A percentile compares a stretch with the other conserved stretches of the same genome.
Evolutionary conservation across 2,113 vertebrate genomes (phyloP).

Genomic region (Oxyura jamaicensis): DNA sequence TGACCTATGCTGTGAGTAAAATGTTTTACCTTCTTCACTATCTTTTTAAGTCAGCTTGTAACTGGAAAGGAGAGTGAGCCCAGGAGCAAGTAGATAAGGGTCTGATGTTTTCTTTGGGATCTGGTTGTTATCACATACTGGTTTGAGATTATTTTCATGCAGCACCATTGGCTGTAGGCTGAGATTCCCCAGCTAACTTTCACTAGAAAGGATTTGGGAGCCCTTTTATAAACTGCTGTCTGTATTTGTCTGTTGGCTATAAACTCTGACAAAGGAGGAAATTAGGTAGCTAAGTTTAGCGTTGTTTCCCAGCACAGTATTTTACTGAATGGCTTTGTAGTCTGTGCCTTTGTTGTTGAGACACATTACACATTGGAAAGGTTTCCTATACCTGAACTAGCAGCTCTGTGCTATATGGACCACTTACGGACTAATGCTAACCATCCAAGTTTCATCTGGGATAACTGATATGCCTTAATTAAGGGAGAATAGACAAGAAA

Average conservation of each 20-base stretch:
- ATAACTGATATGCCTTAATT: neutral
- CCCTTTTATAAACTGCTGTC: neutral
- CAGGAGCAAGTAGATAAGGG: neutral
- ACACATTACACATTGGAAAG: accelerated
- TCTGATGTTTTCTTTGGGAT: neutral
- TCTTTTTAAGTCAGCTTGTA: neutral
- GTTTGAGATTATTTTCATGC: neutral
- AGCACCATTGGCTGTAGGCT: neutral
- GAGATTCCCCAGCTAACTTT: neutral
- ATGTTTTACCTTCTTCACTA: neutral
- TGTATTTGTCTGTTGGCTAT: neutral
- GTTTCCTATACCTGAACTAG: neutral
- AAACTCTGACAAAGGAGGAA: neutral
- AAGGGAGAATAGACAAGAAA: neutral
- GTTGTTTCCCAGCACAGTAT: neutral
- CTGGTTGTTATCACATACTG: neutral
- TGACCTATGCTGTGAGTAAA: neutral
- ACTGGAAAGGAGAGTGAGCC: neutral
- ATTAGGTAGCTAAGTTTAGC: neutral
- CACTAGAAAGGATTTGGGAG: neutral
- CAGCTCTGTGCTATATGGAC: neutral
- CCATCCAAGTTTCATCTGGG: neutral
- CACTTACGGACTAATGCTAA: neutral
- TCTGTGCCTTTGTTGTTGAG: neutral
- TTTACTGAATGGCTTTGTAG: neutral